phyloP scores from a whole-genome alignment of 2,797 vertebrate species.

The Lycodopsis pacificus region DNA sequence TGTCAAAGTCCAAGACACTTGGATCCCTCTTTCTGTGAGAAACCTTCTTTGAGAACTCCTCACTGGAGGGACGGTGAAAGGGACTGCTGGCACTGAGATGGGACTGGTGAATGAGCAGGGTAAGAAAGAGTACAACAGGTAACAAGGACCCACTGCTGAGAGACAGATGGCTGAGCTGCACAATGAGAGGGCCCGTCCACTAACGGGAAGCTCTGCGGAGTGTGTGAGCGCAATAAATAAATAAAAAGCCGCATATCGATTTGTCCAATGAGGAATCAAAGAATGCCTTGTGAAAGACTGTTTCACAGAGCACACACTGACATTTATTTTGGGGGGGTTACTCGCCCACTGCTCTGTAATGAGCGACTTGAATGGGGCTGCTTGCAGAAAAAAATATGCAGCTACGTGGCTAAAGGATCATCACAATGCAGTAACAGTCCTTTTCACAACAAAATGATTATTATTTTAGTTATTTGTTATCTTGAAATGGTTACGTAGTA shows the following conservation, averaged over 20 bases:
- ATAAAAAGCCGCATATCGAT: slow-evolving; percentile 62
- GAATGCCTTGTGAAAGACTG: slow-evolving; percentile 68
- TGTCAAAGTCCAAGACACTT: slow-evolving; percentile 45
- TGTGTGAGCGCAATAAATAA: slow-evolving; percentile 18
- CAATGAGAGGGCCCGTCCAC: slow-evolving; percentile 73
- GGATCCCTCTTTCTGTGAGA: slow-evolving; percentile 54
- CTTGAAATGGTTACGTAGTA: not conserved
- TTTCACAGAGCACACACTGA: slow-evolving; percentile 59
- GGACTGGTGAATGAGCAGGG: slow-evolving; percentile 69
- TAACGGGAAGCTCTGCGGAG: slow-evolving; percentile 55
- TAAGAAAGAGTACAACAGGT: slow-evolving; percentile 82
- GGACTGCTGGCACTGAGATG: slow-evolving; percentile 64
- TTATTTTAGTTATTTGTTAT: not conserved
- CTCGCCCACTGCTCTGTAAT: slow-evolving; percentile 52
- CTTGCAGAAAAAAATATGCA: not conserved
- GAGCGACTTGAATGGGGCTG: slow-evolving; percentile 37
- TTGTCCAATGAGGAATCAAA: slow-evolving; percentile 75
- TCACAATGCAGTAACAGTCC: not conserved
- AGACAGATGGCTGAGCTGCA: slow-evolving; percentile 80
- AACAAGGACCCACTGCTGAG: slow-evolving; percentile 82
- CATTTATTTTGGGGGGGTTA: slow-evolving; percentile 56
- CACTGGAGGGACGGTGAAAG: slow-evolving; percentile 60
- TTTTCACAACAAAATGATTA: not conserved
- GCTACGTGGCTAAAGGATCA: not conserved
- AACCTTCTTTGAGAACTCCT: slow-evolving; percentile 63